These are phyloP conservation scores for Ia io DNA, from an alignment of 2,113 vertebrate genomes.

Conservation along the genomic window DNA sequence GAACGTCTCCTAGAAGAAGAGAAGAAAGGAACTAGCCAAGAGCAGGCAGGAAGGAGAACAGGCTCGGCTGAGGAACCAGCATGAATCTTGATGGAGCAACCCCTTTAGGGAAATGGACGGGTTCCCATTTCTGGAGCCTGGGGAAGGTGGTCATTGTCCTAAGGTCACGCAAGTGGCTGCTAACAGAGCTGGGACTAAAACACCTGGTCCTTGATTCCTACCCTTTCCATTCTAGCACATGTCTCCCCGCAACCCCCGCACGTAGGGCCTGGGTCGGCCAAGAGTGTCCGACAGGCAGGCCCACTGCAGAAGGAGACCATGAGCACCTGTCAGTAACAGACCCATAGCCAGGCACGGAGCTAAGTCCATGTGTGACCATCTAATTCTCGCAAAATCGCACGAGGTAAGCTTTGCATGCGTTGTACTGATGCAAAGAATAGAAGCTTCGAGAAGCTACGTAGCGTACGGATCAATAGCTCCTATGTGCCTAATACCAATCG, in stretches of 20 bases:
- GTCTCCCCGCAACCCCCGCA: neutral
- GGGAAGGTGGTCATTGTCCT: neutral
- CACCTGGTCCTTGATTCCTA: neutral
- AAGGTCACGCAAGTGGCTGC: too few species aligned
- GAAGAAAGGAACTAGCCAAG: neutral
- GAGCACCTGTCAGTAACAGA: neutral
- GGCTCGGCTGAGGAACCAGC: rapidly evolving
- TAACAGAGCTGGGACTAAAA: neutral
- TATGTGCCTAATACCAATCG: rapidly evolving
- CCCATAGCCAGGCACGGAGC: rapidly evolving
- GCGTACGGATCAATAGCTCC: neutral
- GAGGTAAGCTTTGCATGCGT: neutral
- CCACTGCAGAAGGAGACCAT: rapidly evolving
- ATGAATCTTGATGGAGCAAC: rapidly evolving
- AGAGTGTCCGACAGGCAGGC: neutral
- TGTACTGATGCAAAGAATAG: neutral
- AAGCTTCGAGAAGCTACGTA: neutral
- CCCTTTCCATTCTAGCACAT: rapidly evolving
- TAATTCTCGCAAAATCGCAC: neutral
- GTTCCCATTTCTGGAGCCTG: neutral
- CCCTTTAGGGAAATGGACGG: rapidly evolving
- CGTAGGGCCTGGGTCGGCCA: neutral
- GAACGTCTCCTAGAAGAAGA: neutral
- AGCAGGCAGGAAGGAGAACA: neutral
- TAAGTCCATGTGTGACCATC: neutral